A percentile compares a stretch with the other conserved stretches of the same genome.
phyloP scores from a whole-genome alignment of 2,888 invertebrate genomes.

The Tenthredo amoena region DNA sequence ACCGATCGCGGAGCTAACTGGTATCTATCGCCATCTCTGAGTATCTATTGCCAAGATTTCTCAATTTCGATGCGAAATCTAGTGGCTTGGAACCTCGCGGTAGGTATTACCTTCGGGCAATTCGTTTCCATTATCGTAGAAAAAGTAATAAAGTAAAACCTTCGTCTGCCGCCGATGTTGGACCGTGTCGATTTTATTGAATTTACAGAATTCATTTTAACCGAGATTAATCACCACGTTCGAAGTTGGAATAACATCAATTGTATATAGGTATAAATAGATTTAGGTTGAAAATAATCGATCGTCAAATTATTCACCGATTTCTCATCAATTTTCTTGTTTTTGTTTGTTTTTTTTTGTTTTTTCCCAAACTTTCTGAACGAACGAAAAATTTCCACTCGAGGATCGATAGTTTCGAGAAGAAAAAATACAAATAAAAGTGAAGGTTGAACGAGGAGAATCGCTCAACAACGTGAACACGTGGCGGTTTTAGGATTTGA shows the following conservation, averaged over 20 bases:
- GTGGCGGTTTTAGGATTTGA: neutral
- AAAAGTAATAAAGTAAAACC: neutral
- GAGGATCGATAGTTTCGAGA: neutral
- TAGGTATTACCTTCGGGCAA: neutral
- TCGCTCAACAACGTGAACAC: neutral
- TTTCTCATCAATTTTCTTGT: neutral
- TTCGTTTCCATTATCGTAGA: neutral
- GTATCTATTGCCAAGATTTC: neutral
- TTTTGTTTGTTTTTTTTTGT: too few relatives aligned
- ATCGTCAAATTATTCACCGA: neutral
- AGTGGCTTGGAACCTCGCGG: neutral
- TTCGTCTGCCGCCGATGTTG: neutral
- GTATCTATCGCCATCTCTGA: neutral
- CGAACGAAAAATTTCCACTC: neutral
- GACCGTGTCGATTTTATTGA: neutral
- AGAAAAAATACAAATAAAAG: neutral
- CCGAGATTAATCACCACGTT: neutral
- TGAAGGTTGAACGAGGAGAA: neutral
- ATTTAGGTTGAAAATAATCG: neutral
- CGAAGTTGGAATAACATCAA: neutral
- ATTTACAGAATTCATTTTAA: neutral
- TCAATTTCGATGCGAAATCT: neutral
- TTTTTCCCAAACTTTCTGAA: neutral
- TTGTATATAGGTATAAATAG: neutral
- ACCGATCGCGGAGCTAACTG: too few relatives aligned